phyloP scores from a whole-genome alignment of 2,888 invertebrate species.

The Phlogophora meticulosa region DNA sequence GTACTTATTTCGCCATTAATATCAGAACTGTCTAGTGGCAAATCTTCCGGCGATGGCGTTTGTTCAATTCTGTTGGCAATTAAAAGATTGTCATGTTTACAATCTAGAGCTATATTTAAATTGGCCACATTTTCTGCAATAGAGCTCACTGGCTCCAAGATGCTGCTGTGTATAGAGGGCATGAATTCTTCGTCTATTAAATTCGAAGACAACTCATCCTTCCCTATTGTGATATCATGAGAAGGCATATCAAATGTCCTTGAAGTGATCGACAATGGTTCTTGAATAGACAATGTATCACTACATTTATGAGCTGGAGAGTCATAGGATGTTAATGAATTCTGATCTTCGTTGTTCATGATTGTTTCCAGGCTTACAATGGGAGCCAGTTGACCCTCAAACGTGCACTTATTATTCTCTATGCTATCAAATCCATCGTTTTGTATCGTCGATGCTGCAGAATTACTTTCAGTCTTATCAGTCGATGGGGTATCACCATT shows the following conservation, averaged over 20 bases:
- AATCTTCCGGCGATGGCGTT: conserved; percentile 96
- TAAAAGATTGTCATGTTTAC: conserved; percentile 84
- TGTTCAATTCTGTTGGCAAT: conserved; percentile 92
- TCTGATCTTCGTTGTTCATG: conserved; percentile 73
- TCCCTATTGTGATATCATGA: conserved; percentile 66
- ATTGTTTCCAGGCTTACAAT: conserved; percentile 78
- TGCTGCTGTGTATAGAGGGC: conserved; percentile 91
- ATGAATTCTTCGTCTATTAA: conserved; percentile 92
- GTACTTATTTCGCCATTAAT: conserved; percentile 91
- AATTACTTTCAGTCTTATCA: conserved; percentile 90
- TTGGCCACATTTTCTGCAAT: conserved; percentile 89
- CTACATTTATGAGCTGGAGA: conserved; percentile 61
- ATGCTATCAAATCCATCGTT: conserved; percentile 85
- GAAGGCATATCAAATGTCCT: conserved; percentile 67
- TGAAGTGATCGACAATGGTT: conserved; percentile 77
- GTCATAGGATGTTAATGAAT: conserved; percentile 64
- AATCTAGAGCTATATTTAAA: conserved; percentile 90
- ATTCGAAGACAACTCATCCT: conserved; percentile 79
- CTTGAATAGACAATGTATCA: conserved; percentile 59
- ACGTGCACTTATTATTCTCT: conserved; percentile 68
- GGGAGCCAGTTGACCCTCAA: conserved; percentile 75
- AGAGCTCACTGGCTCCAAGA: conserved; percentile 91
- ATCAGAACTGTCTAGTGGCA: conserved; percentile 95
- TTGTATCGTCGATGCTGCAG: conserved; percentile 89
- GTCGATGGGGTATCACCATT: conserved; percentile 91